phyloP scores from a whole-genome alignment of 1,140 invertebrate genomes.

The Anastatus disparis region DNA sequence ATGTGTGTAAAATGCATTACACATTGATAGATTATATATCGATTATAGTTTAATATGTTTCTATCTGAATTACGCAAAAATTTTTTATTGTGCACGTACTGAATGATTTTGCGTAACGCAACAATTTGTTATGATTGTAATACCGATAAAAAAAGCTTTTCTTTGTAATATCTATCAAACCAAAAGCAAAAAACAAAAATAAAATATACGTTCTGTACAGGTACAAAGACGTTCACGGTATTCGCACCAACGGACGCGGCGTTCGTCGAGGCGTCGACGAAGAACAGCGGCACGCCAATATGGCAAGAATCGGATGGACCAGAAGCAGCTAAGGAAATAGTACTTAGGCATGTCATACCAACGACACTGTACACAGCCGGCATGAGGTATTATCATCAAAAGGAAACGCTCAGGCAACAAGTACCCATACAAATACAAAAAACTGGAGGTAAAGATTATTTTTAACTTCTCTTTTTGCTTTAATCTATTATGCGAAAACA shows the following conservation, averaged over 20 bases:
- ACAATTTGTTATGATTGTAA: no score
- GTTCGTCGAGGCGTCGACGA: conserved; percentile 67
- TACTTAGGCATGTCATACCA: conserved; percentile 81
- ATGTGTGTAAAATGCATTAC: no score
- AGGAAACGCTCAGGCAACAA: conserved; percentile 75
- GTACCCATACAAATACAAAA: conserved; percentile 77
- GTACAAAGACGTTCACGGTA: conserved; percentile 83
- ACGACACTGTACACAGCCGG: conserved; percentile 84
- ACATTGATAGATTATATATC: no score
- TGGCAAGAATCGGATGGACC: conserved; percentile 65
- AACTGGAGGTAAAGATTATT: conserved; percentile 79
- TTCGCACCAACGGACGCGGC: conserved; percentile 87
- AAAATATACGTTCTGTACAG: no score
- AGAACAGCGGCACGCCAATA: conserved; percentile 62
- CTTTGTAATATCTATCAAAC: no score
- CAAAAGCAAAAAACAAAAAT: no score
- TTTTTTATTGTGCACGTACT: no score
- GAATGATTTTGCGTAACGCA: no score
- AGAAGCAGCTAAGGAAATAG: conserved; percentile 77
- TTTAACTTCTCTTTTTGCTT: conserved; percentile 20
- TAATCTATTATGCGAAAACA: background rate
- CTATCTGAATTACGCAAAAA: no score
- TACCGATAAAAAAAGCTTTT: no score
- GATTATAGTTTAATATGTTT: no score
- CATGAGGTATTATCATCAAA: conserved; percentile 86